Evolutionary conservation across 2,888 invertebrate genomes (phyloP), one percentile per base, ranked within the genome.

Genomic region (Eupsilia transversa): DNA sequence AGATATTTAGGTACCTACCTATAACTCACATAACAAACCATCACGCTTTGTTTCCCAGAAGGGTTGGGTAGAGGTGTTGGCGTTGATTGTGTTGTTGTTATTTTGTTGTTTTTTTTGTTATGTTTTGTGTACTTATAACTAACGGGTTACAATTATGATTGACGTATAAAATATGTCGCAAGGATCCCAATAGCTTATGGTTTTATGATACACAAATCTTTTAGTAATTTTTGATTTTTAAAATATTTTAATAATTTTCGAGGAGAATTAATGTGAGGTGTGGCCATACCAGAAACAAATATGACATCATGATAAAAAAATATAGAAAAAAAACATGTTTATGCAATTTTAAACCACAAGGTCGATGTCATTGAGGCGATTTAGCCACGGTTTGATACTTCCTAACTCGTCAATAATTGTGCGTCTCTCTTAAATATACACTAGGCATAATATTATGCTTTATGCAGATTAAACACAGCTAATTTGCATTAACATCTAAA

Each of bases 361-460:
- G 82, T 79, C 82, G 35, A 56, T 57, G 52, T 74, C 65, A 68
- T 82, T 77, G 49, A 68, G 67, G 23, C 35, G 68, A 66, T 69
- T 63, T 69, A 46, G 46, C 27, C 20, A 35, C 60, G 65, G 57
- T 69, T 68, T 41, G 14, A 49, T 59, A 74, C 57, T 74, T 82
- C 79, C 72, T 78, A 77, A 72, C 61, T 54, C 46, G 30, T 46
- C 52, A 27, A 77, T 64, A 64, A 54, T 35, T 46, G 27, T 54
- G 38, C 30, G 49, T 52, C 14, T 71, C 10, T 38, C 30, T 30
- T 7, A 60, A 17, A 64, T 69, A 23, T 64, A 38, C 30, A 30
- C 56, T 9, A 30, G 12, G 9, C 23, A 49, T 27, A 30, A 33
- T 49, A 27, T 12, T 46, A 68, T 41, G 5, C 6, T 35, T 59